phyloP scores from a whole-genome alignment of 2,797 vertebrate species.

The Eulemur albifrons region DNA sequence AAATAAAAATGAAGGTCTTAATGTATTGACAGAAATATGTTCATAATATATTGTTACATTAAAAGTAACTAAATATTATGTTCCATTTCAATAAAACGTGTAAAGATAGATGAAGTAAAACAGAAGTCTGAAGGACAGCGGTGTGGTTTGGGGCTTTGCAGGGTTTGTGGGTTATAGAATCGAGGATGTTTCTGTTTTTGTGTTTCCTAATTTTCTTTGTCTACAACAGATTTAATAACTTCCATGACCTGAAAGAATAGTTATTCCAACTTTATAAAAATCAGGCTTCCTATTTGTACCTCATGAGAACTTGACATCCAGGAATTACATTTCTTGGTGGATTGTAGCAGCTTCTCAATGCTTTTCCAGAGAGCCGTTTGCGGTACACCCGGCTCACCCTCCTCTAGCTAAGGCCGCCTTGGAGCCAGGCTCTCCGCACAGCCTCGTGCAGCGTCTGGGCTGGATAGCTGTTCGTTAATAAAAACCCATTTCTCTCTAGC shows the following conservation, averaged over 20 bases:
- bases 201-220: not conserved
- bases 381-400: rapidly evolving
- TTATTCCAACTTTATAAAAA: not conserved
- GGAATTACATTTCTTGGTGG: not conserved
- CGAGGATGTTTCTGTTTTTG: not conserved
- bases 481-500: not conserved
- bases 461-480: not conserved
- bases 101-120: not conserved
- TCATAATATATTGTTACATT: not conserved
- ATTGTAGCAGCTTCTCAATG: rapidly evolving
- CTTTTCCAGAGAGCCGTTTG: not conserved
- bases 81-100: not conserved
- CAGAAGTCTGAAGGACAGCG: not conserved
- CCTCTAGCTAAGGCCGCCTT: no score
- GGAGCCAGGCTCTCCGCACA: not conserved
- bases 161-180: no score
- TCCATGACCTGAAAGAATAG: not conserved
- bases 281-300: no score
- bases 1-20: not conserved
- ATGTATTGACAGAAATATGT: not conserved
- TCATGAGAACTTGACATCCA: rapidly evolving
- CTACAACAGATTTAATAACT: not conserved
- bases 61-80: not conserved
- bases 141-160: not conserved
- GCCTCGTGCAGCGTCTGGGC: not conserved